These are phyloP conservation scores for Drosophila mojavensis DNA, from an alignment of 1,140 invertebrate species.

Conservation along the genomic window DNA sequence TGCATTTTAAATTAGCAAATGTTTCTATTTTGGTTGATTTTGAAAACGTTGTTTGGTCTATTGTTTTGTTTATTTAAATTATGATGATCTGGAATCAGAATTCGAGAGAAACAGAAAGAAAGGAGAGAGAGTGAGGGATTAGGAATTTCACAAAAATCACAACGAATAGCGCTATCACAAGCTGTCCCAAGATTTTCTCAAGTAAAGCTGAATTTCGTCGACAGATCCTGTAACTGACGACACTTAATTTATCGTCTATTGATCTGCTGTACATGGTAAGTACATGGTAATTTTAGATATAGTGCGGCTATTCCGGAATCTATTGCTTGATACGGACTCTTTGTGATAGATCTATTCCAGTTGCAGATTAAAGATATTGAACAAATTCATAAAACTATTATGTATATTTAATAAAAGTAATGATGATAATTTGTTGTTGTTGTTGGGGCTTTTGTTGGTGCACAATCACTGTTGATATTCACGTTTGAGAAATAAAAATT, in stretches of 20 bases:
- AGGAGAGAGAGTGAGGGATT: neutral
- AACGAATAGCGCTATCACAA: too few relatives aligned
- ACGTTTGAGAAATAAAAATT: conserved; percentile 79
- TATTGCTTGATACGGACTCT: too few relatives aligned
- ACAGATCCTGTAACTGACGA: too few relatives aligned
- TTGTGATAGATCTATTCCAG: too few relatives aligned
- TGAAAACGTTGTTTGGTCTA: conserved; percentile 76
- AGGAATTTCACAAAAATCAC: too few relatives aligned
- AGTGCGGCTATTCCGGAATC: too few relatives aligned
- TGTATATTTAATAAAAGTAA: neutral
- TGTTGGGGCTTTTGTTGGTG: neutral
- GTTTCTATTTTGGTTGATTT: conserved; percentile 13
- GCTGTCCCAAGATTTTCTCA: too few relatives aligned
- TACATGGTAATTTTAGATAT: too few relatives aligned
- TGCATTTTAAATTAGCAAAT: conserved; percentile 32
- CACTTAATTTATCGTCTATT: too few relatives aligned
- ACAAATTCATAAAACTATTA: neutral
- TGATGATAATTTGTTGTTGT: neutral
- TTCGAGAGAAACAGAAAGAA: conserved; percentile 10
- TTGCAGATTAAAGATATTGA: neutral
- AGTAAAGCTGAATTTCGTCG: too few relatives aligned
- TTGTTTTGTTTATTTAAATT: conserved; percentile 75
- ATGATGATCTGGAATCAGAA: conserved; percentile 81
- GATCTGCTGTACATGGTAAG: too few relatives aligned
- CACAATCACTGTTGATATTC: conserved; percentile 53